Base-by-base conservation (phyloP, 2,113 vertebrate genomes). In the Geococcyx californianus region DNA sequence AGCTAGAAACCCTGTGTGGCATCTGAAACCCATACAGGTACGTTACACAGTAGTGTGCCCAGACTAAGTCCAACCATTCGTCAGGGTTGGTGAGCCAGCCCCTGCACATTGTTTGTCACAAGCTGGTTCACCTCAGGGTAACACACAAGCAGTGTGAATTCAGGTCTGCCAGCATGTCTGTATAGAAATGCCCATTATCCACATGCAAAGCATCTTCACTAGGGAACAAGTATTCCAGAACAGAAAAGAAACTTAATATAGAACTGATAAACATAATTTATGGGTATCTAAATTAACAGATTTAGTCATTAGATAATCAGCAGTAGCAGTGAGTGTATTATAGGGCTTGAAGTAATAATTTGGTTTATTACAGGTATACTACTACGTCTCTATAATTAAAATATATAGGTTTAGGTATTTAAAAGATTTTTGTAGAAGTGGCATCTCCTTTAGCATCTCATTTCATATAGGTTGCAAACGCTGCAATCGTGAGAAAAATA, bases 301-400 rank as follows among this genome's bases (percentile, higher is more conserved):
- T 84, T 47, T 75, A 85, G 55, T 69, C 33, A 87, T 95, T 89
- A 85, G 54, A 51, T 88, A 55, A 76, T 90, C 64, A 88, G 21
- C 5, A 1, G 64, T 76, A 82, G 36, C 59, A 86, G 0, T 49
- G 40, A 42, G 12, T 83, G 3, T 51, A 59, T 88, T 79, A n/a
- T 33, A 66, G 44, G 16, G 26, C 59, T 90, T 81, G 51, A 82
- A 68, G 36, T 55, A 67, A 56, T 94, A 59, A 90, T 83, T 88
- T 78, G 7, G 13, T 66, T 78, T 68, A 80, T 87, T 73, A 42
- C 10, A 67, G 4, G 10, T 54, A 34, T 11, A 67, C 33, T 84
- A 38, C 19, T 60, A 16, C 34, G 36, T 60, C 44, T 70, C 66
- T 87, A 19, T 83, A n/a, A 78, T 47, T 69, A 49, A 24, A 13